Conservation (phyloP, 2,888 invertebrate genomes). For the Cerastoderma edule region DNA sequence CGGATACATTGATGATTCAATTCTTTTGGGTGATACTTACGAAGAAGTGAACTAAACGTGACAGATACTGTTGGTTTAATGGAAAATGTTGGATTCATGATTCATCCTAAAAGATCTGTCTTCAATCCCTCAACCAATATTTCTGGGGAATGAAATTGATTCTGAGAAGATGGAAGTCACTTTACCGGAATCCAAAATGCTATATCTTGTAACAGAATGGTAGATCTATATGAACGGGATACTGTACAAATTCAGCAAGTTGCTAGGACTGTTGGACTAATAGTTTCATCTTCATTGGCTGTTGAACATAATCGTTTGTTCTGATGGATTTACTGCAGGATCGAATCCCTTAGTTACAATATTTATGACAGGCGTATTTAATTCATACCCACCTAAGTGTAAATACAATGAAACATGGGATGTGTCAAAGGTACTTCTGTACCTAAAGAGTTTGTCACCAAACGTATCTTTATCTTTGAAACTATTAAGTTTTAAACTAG, state of each 20-base stretch:
- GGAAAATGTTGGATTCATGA: slow-evolving; percentile 29
- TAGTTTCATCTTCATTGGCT: slow-evolving; percentile 21
- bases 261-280: slow-evolving; percentile 24
- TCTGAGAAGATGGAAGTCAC: slow-evolving; percentile 50
- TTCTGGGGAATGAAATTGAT: slow-evolving; percentile 50
- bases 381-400: slow-evolving; percentile 35
- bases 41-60: slow-evolving; percentile 48
- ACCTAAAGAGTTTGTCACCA: slow-evolving; percentile 12
- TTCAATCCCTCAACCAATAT: slow-evolving; percentile 36
- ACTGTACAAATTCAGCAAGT: slow-evolving; percentile 8
- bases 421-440: slow-evolving; percentile 18
- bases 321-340: slow-evolving; percentile 34
- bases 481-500: slow-evolving; percentile 33
- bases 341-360: slow-evolving; percentile 34
- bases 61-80: slow-evolving; percentile 35
- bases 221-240: not conserved
- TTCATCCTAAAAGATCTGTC: slow-evolving; percentile 43
- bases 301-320: slow-evolving; percentile 23
- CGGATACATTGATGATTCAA: slow-evolving; percentile 62
- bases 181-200: slow-evolving; percentile 31
- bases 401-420: slow-evolving; percentile 45
- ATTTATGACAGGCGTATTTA: slow-evolving; percentile 34
- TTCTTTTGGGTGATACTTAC: slow-evolving; percentile 35
- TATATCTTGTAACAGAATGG: slow-evolving; percentile 2
- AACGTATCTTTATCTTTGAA: slow-evolving; percentile 24